phyloP scores from a whole-genome alignment of 1,140 invertebrate genomes.

The Ceratina australensis region DNA sequence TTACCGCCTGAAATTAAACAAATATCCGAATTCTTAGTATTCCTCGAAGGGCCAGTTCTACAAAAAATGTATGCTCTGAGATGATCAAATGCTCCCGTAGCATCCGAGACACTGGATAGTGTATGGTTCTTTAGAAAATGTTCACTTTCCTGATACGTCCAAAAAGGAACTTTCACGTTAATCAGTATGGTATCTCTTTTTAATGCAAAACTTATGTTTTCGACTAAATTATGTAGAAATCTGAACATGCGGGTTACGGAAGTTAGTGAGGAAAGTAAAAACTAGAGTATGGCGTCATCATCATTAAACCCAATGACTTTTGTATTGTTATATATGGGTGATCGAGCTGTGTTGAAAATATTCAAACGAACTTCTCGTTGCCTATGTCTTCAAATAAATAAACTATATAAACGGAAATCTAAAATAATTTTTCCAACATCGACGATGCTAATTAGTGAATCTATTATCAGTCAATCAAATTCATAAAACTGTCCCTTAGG shows the following conservation, averaged over 20 bases:
- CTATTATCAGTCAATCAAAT: conserved; percentile 43
- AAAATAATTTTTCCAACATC: conserved; percentile 43
- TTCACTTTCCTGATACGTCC: conserved; percentile 59
- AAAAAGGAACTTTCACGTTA: conserved; percentile 51
- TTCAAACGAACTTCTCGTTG: conserved; percentile 53
- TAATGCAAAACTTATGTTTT: conserved; percentile 23
- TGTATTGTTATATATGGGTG: conserved; percentile 19
- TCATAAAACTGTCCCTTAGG: conserved; percentile 78
- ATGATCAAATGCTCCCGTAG: conserved; percentile 54
- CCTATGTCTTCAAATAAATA: conserved; percentile 63
- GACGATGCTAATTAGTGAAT: conserved; percentile 31
- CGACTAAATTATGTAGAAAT: conserved; percentile 38
- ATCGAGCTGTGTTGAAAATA: conserved; percentile 32
- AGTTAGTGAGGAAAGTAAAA: conserved; percentile 52
- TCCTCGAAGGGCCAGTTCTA: conserved; percentile 77
- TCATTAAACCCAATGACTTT: conserved; percentile 30
- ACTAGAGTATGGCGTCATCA: conserved; percentile 31
- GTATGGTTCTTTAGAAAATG: conserved; percentile 43
- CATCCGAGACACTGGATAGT: conserved; percentile 48
- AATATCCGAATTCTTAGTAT: conserved; percentile 68
- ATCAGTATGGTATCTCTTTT: conserved; percentile 22
- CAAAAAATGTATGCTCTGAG: conserved; percentile 69
- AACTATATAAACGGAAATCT: conserved; percentile 58
- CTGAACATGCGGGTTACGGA: conserved; percentile 51
- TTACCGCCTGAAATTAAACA: conserved; percentile 77